phyloP scores from a whole-genome alignment of 64 coral and sea anemone species.

The Cladopsammia gracilis region DNA sequence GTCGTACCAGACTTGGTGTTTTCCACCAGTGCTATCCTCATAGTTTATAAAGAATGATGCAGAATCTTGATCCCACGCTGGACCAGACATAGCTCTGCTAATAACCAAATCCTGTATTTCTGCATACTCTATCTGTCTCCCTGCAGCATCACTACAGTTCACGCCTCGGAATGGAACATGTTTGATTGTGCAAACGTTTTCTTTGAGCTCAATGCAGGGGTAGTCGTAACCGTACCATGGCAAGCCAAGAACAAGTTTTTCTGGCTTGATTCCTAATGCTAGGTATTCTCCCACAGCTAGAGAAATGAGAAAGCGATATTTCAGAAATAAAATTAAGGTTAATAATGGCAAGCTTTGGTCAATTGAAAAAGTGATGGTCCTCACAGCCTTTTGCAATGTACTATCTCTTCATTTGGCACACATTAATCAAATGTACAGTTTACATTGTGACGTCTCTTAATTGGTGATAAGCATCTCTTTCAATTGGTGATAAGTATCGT shows the following conservation, averaged over 20 bases:
- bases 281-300: conserved; percentile 87
- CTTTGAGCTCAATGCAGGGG: conserved; percentile 46
- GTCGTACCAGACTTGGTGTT: conserved; percentile 92
- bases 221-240: conserved; percentile 99
- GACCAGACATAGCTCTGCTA: conserved; percentile 61
- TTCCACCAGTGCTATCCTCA: conserved; percentile 61
- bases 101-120: conserved; percentile 83
- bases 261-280: conserved; percentile 63
- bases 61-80: conserved; percentile 68
- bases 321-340: too few relatives aligned
- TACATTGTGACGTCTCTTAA: too few relatives aligned
- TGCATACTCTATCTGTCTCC: conserved; percentile 84
- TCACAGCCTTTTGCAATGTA: too few relatives aligned
- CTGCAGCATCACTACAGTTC: conserved; percentile 98
- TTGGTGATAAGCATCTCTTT: too few relatives aligned
- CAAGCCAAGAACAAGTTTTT: conserved; percentile 91
- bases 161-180: conserved; percentile 89
- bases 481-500: too few relatives aligned
- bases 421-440: too few relatives aligned
- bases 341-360: too few relatives aligned
- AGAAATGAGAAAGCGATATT: background rate
- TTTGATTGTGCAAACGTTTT: conserved; percentile 80
- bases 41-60: conserved; percentile 83
- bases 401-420: too few relatives aligned
- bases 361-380: too few relatives aligned